Percentiles rank a stretch among this genome's conserved stretches.
Conservation (phyloP, 2,888 invertebrate species). For the Rhimphoctona megacephalus region DNA sequence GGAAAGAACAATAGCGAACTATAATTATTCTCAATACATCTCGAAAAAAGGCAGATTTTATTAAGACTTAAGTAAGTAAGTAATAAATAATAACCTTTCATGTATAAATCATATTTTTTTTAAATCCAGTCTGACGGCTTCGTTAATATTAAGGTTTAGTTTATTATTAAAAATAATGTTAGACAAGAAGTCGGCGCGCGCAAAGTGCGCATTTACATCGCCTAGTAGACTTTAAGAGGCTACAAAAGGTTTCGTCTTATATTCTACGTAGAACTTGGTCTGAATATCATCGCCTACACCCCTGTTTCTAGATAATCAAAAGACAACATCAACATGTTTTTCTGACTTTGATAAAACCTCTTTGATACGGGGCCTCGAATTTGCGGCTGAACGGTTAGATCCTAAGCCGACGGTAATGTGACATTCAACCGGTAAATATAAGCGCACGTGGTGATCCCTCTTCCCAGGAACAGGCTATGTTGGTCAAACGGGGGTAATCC, state of each 20-base stretch:
- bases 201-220: too few relatives aligned
- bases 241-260: not conserved
- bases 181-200: too few relatives aligned
- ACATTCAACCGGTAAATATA: conserved; percentile 78
- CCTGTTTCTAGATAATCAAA: conserved; percentile 4
- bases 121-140: too few relatives aligned
- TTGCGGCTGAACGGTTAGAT: conserved; percentile 70
- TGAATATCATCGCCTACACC: not conserved
- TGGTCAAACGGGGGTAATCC: conserved; percentile 48
- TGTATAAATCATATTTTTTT: too few relatives aligned
- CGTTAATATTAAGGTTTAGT: too few relatives aligned
- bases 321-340: conserved; percentile 30
- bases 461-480: not conserved
- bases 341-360: conserved; percentile 17
- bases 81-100: too few relatives aligned
- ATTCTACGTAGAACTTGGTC: not conserved
- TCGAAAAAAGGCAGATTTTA: too few relatives aligned
- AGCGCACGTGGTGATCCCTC: conserved; percentile 54
- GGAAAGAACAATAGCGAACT: too few relatives aligned
- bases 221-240: not conserved
- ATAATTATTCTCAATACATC: too few relatives aligned
- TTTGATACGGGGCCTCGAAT: conserved; percentile 61
- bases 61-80: too few relatives aligned
- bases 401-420: conserved; percentile 78
- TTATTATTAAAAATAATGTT: too few relatives aligned